Conservation (phyloP, 2,888 invertebrate genomes). For the Drosophila melanocephala region DNA sequence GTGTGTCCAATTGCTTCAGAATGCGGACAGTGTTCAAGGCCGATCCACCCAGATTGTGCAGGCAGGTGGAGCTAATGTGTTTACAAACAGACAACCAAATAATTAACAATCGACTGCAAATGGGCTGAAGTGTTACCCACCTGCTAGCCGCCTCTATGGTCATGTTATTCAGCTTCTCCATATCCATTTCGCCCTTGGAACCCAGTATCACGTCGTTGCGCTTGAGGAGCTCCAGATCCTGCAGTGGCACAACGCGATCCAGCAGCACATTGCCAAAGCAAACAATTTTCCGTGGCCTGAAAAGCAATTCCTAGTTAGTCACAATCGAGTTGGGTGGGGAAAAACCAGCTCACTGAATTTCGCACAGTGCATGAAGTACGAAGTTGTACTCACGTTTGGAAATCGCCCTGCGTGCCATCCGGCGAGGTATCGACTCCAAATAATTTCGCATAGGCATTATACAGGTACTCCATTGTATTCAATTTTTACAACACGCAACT, state of each 20-base stretch:
- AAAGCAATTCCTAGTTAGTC: background rate
- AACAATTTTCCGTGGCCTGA: slow-evolving; percentile 81
- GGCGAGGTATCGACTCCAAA: slow-evolving; percentile 45
- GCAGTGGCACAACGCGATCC: slow-evolving; percentile 78
- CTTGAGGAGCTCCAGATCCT: slow-evolving; percentile 76
- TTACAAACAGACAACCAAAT: background rate
- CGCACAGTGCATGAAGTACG: slow-evolving; percentile 11
- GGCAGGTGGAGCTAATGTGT: slow-evolving; percentile 46
- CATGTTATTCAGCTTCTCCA: slow-evolving; percentile 72
- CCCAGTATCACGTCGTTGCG: slow-evolving; percentile 76
- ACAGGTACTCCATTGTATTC: slow-evolving; percentile 75
- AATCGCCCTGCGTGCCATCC: slow-evolving; percentile 38
- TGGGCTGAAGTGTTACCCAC: slow-evolving; percentile 47
- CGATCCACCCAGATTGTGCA: slow-evolving; percentile 85
- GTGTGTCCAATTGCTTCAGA: slow-evolving; percentile 83
- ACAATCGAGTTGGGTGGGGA: background rate
- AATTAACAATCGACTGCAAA: slow-evolving; percentile 30
- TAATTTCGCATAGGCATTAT: slow-evolving; percentile 67
- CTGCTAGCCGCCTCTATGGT: slow-evolving; percentile 65
- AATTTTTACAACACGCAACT: slow-evolving; percentile 29
- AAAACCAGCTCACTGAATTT: slow-evolving; percentile 1
- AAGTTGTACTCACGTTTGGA: slow-evolving; percentile 56
- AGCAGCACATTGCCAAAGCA: slow-evolving; percentile 84
- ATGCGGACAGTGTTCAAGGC: slow-evolving; percentile 86
- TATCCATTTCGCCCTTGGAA: slow-evolving; percentile 82